Evolutionary conservation across 2,113 vertebrate species (phyloP).

Genomic region (Pionites leucogaster): DNA sequence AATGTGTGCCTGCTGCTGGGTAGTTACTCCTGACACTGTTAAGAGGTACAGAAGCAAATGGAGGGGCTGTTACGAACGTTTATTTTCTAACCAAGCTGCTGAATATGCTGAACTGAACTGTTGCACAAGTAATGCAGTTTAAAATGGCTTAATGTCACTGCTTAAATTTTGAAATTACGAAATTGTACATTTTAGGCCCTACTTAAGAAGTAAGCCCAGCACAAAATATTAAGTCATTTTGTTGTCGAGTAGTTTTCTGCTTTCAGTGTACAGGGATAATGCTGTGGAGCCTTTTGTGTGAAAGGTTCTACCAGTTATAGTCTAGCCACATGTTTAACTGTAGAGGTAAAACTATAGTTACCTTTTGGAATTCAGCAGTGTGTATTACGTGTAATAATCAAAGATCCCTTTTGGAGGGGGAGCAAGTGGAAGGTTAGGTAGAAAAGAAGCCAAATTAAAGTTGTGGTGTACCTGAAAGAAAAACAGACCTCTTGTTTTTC

Average conservation of each 20-base stretch:
- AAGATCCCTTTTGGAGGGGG: not conserved
- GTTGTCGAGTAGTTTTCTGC: not conserved
- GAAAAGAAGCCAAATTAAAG: not conserved
- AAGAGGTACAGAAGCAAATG: not conserved
- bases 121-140: not conserved
- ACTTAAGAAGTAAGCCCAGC: not conserved
- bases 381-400: not conserved
- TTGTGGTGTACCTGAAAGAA: not conserved
- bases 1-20: not conserved
- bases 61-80: rapidly evolving
- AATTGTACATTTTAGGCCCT: not conserved
- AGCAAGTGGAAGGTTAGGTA: rapidly evolving
- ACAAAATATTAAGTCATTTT: not conserved
- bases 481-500: not conserved
- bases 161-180: not conserved
- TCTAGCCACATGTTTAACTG: not conserved
- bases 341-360: not conserved
- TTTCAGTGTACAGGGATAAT: not conserved
- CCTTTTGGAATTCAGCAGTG: not conserved
- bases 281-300: not conserved
- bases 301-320: not conserved
- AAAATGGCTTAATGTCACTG: not conserved
- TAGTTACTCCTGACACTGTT: not conserved
- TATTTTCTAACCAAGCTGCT: not conserved
- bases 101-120: not conserved